Conservation (phyloP, 2,113 vertebrate genomes). For the Eudyptes chrysolophus region DNA sequence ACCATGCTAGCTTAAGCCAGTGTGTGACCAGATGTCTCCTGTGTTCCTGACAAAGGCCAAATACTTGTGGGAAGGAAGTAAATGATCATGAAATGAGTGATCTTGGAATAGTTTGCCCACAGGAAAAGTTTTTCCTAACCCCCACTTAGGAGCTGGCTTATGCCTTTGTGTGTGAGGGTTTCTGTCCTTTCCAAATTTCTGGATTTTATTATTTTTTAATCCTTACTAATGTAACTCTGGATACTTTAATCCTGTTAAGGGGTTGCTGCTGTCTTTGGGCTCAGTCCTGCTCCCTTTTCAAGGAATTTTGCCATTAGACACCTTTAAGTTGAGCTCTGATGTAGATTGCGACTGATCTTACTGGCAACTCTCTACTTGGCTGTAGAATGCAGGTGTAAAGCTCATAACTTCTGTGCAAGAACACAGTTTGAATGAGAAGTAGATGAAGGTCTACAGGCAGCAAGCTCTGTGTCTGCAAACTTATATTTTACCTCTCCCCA, state of each 20-base stretch:
- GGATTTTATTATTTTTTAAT: slow-evolving; percentile 53
- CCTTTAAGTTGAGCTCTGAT: background rate
- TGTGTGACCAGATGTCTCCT: background rate
- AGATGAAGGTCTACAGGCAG: background rate
- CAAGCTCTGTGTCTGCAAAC: background rate
- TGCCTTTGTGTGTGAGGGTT: background rate
- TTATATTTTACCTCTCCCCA: background rate
- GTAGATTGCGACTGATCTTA: background rate
- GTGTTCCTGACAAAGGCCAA: background rate
- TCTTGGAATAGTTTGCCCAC: background rate
- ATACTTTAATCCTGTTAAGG: slow-evolving; percentile 21
- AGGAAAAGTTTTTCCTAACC: background rate
- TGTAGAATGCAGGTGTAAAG: background rate
- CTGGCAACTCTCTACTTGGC: background rate
- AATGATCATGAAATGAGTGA: background rate
- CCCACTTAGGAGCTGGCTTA: background rate
- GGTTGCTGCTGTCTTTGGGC: slow-evolving; percentile 45
- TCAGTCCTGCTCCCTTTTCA: slow-evolving; percentile 45
- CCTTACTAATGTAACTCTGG: background rate
- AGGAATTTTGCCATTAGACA: slow-evolving; percentile 34
- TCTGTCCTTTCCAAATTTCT: slow-evolving; percentile 37
- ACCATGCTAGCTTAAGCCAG: background rate
- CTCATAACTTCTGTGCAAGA: background rate
- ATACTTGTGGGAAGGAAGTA: background rate
- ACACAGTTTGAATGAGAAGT: background rate